Evolutionary conservation across 2,113 vertebrate species (phyloP).

Genomic region (Orycteropus afer): DNA sequence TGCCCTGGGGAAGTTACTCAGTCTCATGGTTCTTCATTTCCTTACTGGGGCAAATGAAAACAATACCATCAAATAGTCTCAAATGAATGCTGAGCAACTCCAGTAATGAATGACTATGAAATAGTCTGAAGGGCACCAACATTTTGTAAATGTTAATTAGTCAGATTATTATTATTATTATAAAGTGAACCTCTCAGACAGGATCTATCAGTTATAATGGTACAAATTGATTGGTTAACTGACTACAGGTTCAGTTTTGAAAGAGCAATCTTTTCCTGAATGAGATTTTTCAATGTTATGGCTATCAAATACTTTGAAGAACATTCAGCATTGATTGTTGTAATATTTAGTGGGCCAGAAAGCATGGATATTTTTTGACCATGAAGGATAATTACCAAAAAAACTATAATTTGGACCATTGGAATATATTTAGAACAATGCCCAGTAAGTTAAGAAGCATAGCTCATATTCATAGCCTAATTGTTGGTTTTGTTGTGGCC

Average conservation of each 20-base stretch:
- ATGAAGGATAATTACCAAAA: background rate
- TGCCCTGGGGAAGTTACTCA: background rate
- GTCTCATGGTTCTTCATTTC: background rate
- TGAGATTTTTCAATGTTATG: constrained; percentile 19
- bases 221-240: constrained; percentile 46
- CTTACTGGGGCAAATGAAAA: constrained; percentile 8
- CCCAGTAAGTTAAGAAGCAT: background rate
- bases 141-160: constrained; percentile 62
- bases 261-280: background rate
- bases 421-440: constrained; percentile 1
- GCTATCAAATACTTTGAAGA: background rate
- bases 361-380: background rate
- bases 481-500: constrained; percentile 30
- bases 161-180: constrained; percentile 66
- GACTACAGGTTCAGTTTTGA: constrained; percentile 51
- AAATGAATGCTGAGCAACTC: background rate
- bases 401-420: background rate
- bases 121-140: constrained; percentile 46
- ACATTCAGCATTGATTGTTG: background rate
- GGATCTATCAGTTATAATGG: constrained; percentile 18
- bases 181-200: constrained; percentile 44
- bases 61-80: background rate
- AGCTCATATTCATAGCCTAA: background rate
- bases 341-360: background rate
- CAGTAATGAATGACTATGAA: constrained; percentile 53